Percentiles rank a stretch among this genome's conserved stretches.
These are phyloP conservation scores for Sebastes alutus DNA, from an alignment of 2,797 vertebrate genomes.

Conservation along the genomic window DNA sequence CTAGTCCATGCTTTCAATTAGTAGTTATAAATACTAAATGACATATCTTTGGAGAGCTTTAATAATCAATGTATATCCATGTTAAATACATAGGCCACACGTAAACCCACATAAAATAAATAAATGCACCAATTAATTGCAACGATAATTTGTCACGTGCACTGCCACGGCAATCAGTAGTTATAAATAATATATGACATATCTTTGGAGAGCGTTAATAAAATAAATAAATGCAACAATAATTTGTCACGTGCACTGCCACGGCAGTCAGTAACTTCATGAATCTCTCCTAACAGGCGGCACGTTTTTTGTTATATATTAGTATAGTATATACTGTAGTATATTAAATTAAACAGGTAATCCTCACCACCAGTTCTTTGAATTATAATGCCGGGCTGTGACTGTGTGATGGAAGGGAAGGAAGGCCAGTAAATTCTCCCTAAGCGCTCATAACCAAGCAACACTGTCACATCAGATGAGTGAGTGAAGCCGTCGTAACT, in stretches of 20 bases:
- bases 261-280: neutral
- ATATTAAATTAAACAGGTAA: neutral
- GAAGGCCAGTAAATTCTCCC: slow-evolving; percentile 47
- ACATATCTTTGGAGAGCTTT: neutral
- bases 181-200: no score
- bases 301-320: neutral
- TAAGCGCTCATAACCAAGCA: slow-evolving; percentile 58
- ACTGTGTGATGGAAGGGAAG: slow-evolving; percentile 35
- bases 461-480: slow-evolving; percentile 63
- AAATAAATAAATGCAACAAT: neutral
- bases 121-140: neutral
- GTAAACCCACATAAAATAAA: neutral
- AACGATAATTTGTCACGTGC: neutral
- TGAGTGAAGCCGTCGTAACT: slow-evolving; percentile 53
- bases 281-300: neutral
- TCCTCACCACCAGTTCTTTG: neutral
- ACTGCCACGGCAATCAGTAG: neutral
- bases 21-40: neutral
- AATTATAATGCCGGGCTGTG: slow-evolving; percentile 8
- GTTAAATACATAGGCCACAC: neutral
- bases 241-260: neutral
- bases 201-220: neutral
- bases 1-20: neutral
- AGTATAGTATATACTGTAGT: neutral
- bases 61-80: neutral